Percentiles rank a stretch among this genome's conserved stretches.
phyloP scores from a whole-genome alignment of 2,888 invertebrate species.

The Pachliopta kotzebuea region DNA sequence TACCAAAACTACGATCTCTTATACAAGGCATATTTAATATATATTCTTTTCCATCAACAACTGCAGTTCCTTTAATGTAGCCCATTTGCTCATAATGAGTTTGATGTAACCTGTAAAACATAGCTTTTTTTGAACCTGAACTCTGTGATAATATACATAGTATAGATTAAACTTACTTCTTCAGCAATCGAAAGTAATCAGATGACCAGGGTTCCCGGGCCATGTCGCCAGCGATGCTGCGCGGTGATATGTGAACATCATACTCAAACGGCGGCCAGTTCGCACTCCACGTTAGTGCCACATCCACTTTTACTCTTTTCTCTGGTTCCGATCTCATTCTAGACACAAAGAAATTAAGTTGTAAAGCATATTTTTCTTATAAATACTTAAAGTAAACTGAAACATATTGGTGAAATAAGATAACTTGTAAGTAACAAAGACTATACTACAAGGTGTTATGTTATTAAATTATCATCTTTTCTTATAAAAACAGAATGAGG shows the following conservation, averaged over 20 bases:
- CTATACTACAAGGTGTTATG: too few relatives aligned
- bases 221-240: slow-evolving; percentile 81
- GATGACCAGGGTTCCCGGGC: slow-evolving; percentile 85
- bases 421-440: too few relatives aligned
- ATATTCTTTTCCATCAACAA: slow-evolving; percentile 73
- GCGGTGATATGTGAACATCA: slow-evolving; percentile 82
- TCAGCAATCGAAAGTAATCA: slow-evolving; percentile 82
- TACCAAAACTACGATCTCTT: slow-evolving; percentile 86
- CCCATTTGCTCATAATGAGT: slow-evolving; percentile 90
- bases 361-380: too few relatives aligned
- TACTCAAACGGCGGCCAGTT: slow-evolving; percentile 83
- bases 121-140: neutral
- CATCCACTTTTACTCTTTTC: slow-evolving; percentile 71
- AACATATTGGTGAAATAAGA: too few relatives aligned
- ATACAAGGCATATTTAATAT: slow-evolving; percentile 80
- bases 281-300: slow-evolving; percentile 82
- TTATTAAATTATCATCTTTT: too few relatives aligned
- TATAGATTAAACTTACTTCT: slow-evolving; percentile 68
- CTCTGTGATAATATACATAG: neutral
- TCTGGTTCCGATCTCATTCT: slow-evolving; percentile 51
- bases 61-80: slow-evolving; percentile 75
- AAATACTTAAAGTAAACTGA: too few relatives aligned
- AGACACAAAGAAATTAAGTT: slow-evolving; percentile 5
- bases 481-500: too few relatives aligned
- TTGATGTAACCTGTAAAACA: slow-evolving; percentile 82